Evolutionary conservation across 2,113 vertebrate species (phyloP).

Genomic region (Eclectus roratus): DNA sequence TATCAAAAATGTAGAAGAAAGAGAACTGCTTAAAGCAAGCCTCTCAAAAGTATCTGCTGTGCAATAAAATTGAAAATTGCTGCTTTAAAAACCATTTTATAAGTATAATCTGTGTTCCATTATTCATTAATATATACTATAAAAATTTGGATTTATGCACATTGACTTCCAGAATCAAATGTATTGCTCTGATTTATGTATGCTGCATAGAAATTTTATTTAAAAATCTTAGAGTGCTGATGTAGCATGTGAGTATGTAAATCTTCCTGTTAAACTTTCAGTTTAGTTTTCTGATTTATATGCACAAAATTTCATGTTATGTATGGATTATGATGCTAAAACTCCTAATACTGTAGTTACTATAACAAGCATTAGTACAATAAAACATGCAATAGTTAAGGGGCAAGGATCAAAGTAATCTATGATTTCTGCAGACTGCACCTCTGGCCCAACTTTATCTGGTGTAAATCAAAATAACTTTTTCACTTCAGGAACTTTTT

Average conservation of each 20-base stretch:
- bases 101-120: conserved; percentile 48
- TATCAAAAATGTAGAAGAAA: background rate
- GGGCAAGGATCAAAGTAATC: conserved; percentile 47
- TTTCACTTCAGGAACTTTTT: conserved; percentile 15
- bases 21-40: background rate
- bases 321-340: conserved; percentile 51
- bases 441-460: background rate
- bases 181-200: conserved; percentile 64
- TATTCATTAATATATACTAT: conserved; percentile 63
- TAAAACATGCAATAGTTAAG: conserved; percentile 55
- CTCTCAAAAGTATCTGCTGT: conserved; percentile 23
- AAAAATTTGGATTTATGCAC: conserved; percentile 63
- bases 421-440: conserved; percentile 42
- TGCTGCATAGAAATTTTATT: conserved; percentile 61
- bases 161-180: conserved; percentile 67
- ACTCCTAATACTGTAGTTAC: conserved; percentile 61
- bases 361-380: conserved; percentile 61
- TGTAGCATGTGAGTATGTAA: conserved; percentile 68
- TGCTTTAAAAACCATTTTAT: conserved; percentile 42
- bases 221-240: conserved; percentile 61
- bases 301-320: conserved; percentile 39
- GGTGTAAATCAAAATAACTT: conserved; percentile 9
- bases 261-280: conserved; percentile 68
- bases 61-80: conserved; percentile 28
- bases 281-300: conserved; percentile 67